Conservation (phyloP, 2,113 vertebrate species). For the Grammomys dolichurus region DNA sequence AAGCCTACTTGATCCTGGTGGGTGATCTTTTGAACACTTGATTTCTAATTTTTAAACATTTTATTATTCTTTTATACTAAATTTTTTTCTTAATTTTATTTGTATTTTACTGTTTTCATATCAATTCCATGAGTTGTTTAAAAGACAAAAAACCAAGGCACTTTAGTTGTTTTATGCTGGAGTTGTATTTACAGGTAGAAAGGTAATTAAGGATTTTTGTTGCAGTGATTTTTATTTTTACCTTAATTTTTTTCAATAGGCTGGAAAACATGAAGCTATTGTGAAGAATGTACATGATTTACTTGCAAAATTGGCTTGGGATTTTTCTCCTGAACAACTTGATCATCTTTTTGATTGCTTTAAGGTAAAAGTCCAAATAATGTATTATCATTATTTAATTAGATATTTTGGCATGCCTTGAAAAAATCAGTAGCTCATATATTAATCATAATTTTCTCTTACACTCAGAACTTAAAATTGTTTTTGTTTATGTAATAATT, state of each 20-base stretch:
- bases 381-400: background rate
- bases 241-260: constrained; percentile 87
- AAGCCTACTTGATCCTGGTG: background rate
- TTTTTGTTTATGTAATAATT: background rate
- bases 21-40: too few relatives aligned
- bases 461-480: background rate
- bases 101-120: background rate
- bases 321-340: constrained; percentile 99
- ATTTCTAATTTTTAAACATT: background rate
- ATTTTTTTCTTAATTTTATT: background rate
- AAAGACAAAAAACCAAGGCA: background rate
- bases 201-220: background rate
- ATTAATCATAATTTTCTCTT: background rate
- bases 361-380: constrained; percentile 90
- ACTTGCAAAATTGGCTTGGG: constrained; percentile 98
- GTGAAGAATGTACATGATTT: constrained; percentile 99
- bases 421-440: background rate
- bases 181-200: background rate
- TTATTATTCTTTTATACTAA: background rate
- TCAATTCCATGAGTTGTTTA: background rate
- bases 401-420: background rate
- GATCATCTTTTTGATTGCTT: constrained; percentile 99
- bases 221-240: background rate
- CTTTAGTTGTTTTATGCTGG: background rate
- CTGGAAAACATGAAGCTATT: constrained; percentile 99